Percentiles rank a stretch among this genome's conserved stretches.
Evolutionary conservation across 2,113 vertebrate genomes (phyloP).

Genomic region (Oceanodroma tethys): DNA sequence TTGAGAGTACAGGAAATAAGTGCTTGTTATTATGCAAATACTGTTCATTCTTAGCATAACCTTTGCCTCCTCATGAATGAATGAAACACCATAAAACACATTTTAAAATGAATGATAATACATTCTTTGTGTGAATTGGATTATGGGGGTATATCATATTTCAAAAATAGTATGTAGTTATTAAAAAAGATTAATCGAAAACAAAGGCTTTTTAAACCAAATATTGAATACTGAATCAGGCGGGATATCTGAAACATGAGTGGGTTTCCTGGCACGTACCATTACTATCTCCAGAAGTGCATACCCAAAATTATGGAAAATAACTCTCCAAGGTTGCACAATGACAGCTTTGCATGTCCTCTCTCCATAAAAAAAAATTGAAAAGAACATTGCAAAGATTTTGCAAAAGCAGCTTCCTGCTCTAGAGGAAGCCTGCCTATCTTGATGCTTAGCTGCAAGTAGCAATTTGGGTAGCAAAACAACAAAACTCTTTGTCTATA

Average conservation of each 20-base stretch:
- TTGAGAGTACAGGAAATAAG: background rate
- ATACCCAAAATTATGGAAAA: background rate
- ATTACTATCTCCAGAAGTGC: background rate
- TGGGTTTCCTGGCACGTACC: background rate
- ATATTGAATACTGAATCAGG: background rate
- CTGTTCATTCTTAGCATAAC: conserved; percentile 23
- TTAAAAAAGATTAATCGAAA: conserved; percentile 4
- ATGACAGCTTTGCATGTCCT: background rate
- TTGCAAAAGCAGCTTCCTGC: background rate
- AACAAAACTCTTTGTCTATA: background rate
- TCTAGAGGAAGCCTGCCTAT: background rate
- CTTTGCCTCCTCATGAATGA: conserved; percentile 12
- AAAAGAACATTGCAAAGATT: background rate
- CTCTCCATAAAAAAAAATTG: background rate
- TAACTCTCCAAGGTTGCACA: background rate
- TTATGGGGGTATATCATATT: background rate
- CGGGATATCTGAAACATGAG: background rate
- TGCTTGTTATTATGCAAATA: conserved; percentile 24
- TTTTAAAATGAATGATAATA: background rate
- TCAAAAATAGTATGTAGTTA: background rate
- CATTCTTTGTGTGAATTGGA: background rate
- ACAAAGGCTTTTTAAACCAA: background rate
- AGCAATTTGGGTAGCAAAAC: background rate
- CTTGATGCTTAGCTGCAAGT: background rate
- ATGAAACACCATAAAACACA: background rate